Evolutionary conservation across 1,140 invertebrate genomes (phyloP).

Genomic region (Megalopta genalis): DNA sequence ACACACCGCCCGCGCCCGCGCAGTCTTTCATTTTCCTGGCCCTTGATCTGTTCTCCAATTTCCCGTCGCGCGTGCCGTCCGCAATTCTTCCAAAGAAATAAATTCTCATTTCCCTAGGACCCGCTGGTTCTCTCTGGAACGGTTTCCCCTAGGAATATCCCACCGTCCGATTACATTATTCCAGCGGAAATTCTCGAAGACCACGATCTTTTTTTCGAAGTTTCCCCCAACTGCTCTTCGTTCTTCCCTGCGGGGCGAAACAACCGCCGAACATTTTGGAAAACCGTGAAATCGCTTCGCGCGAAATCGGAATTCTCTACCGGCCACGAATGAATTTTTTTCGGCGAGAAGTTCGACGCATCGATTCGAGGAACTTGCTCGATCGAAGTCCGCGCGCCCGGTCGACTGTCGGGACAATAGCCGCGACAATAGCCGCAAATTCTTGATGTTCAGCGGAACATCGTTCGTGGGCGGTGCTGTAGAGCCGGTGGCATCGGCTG

Average conservation of each 20-base stretch:
- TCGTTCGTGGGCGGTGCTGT: too few relatives aligned
- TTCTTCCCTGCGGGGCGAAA: too few relatives aligned
- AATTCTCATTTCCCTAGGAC: background rate
- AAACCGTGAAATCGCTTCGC: too few relatives aligned
- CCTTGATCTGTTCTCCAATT: background rate
- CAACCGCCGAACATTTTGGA: too few relatives aligned
- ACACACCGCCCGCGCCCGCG: background rate
- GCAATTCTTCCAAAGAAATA: background rate
- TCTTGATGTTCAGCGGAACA: background rate
- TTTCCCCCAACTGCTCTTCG: too few relatives aligned
- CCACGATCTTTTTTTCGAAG: too few relatives aligned
- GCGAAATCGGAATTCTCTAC: too few relatives aligned
- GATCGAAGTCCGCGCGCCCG: too few relatives aligned
- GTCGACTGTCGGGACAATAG: too few relatives aligned
- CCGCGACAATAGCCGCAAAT: background rate
- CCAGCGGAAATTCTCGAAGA: background rate
- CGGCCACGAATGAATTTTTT: too few relatives aligned
- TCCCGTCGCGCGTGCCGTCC: background rate
- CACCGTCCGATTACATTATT: background rate
- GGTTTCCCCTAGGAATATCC: background rate
- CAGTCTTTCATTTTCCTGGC: background rate
- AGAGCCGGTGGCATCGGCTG: background rate
- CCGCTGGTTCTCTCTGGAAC: background rate
- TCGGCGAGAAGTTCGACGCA: too few relatives aligned
- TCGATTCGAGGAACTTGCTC: too few relatives aligned